Evolutionary conservation across 35 echinoderm and acorn worm species (phyloP).

Genomic region (Eucidaris tribuloides): DNA sequence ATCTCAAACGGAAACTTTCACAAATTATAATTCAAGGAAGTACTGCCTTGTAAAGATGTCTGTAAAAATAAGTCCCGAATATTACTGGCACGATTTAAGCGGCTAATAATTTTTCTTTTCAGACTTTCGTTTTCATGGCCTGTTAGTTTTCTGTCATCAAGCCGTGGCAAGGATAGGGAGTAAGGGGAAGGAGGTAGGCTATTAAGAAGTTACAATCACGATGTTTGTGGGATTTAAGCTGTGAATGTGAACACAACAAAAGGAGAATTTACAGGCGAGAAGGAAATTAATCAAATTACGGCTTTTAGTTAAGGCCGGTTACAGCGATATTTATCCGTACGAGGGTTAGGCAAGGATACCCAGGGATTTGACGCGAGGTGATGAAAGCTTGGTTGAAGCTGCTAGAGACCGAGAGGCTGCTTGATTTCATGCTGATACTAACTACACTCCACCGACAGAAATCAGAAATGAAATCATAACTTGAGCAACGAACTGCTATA

Average conservation of each 20-base stretch:
- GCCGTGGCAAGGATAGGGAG: slow-evolving; percentile 21
- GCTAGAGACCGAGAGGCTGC: no score
- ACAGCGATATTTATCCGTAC: slow-evolving; percentile 18
- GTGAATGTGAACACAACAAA: slow-evolving; percentile 19
- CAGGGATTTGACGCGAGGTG: slow-evolving; percentile 1
- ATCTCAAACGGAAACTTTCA: no score
- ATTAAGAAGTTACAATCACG: slow-evolving; percentile 18
- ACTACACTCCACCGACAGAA: no score
- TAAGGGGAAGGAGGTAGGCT: slow-evolving; percentile 16
- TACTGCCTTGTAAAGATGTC: no score
- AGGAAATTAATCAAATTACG: slow-evolving; percentile 32
- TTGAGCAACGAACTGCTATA: no score
- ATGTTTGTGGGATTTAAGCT: slow-evolving; percentile 21
- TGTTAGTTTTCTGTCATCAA: slow-evolving; percentile 33
- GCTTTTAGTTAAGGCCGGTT: slow-evolving; percentile 16
- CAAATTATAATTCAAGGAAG: no score
- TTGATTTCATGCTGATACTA: no score
- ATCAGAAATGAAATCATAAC: no score
- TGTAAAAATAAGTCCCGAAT: no score
- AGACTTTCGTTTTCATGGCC: slow-evolving; percentile 2
- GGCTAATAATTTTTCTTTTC: no score
- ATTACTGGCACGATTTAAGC: no score
- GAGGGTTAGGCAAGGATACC: slow-evolving; percentile 18
- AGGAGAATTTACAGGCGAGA: slow-evolving; percentile 27
- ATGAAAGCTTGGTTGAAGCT: no score